Base-by-base conservation (phyloP, 2,113 vertebrate genomes). In the human region DNA sequence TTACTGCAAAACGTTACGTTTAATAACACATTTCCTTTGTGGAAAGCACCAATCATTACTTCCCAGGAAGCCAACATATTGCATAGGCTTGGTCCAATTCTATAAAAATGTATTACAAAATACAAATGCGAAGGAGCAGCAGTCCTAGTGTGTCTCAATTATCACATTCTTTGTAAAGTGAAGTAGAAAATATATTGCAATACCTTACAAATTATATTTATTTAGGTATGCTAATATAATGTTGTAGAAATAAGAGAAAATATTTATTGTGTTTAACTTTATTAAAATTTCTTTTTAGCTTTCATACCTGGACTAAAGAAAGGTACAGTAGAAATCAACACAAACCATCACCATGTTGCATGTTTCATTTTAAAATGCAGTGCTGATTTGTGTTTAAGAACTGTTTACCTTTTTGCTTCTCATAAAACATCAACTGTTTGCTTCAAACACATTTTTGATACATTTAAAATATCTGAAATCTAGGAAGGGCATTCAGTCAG, bases 251-350 rank as follows among this genome's bases (percentile, higher is more conserved):
- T 43, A 84, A 92, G 38, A 90, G 0, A 68, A 92, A 76, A 50
- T 91, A 93, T 89, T 38, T 92, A 85, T 59, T 89, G 61, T 76
- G 11, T 87, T 89, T 98, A 97, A 97, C 66, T 95, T 93, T 96
- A 40, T 96, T 30, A 94, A 97, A 94, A 89, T 97, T 79, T 97
- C 32, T 95, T 97, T 97, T 90, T 95, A 98, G 97, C 96, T 96
- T 96, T 97, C 98, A 94, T 97, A 94, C 93, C 81, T 97, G 97
- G 97, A 97, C 52, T 97, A 90, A 97, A 96, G 89, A 98, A 97
- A 98, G 97, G 97, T 98, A 98, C 35, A 52, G 97, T 97, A 89
- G 52, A 96, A 88, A 72, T 30, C 45, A 83, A 88, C 3, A 84
- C 25, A 94, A 97, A 96, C 27, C 55, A 85, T 94, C 57, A 78